A percentile compares a stretch with the other conserved stretches of the same genome.
Conservation (phyloP, 1,140 invertebrate genomes). For the Drosophila funebris region DNA sequence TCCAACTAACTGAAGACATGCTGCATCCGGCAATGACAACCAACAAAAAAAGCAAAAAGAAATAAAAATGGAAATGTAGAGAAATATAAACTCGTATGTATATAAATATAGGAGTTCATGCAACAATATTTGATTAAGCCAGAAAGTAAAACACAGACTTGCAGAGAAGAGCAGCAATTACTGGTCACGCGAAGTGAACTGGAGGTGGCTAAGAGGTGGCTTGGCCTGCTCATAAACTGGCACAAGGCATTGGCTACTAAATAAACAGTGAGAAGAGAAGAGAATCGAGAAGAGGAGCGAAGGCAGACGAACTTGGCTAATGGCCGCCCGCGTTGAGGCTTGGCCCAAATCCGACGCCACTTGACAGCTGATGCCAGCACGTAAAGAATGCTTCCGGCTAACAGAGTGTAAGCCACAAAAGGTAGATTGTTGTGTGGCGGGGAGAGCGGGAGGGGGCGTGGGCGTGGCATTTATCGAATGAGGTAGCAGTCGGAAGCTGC, state of each 20-base stretch:
- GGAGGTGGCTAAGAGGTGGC: conserved; percentile 3
- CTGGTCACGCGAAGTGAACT: conserved; percentile 63
- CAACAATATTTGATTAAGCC: conserved; percentile 74
- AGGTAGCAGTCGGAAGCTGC: conserved; percentile 54
- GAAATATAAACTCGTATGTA: conserved; percentile 5
- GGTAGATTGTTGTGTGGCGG: background rate
- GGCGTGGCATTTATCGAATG: conserved; percentile 23
- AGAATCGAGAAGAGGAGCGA: background rate
- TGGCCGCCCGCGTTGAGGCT: conserved; percentile 31
- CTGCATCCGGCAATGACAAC: conserved; percentile 58
- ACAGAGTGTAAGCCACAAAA: conserved; percentile 11
- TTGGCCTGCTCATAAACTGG: conserved; percentile 55
- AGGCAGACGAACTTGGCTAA: conserved; percentile 52
- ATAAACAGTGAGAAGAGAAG: conserved; percentile 54
- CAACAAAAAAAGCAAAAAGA: background rate
- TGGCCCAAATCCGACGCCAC: conserved; percentile 63
- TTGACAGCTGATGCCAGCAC: conserved; percentile 69
- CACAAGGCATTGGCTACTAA: conserved; percentile 64
- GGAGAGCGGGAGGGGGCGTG: background rate
- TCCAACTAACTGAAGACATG: conserved; percentile 38
- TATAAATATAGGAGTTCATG: conserved; percentile 14
- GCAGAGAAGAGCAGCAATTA: conserved; percentile 69
- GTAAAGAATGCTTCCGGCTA: conserved; percentile 72
- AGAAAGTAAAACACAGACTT: conserved; percentile 49
- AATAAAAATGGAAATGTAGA: background rate